Evolutionary conservation across 2,113 vertebrate species (phyloP), one percentile per base, ranked within the genome.

Genomic region (Trogon melanurus): DNA sequence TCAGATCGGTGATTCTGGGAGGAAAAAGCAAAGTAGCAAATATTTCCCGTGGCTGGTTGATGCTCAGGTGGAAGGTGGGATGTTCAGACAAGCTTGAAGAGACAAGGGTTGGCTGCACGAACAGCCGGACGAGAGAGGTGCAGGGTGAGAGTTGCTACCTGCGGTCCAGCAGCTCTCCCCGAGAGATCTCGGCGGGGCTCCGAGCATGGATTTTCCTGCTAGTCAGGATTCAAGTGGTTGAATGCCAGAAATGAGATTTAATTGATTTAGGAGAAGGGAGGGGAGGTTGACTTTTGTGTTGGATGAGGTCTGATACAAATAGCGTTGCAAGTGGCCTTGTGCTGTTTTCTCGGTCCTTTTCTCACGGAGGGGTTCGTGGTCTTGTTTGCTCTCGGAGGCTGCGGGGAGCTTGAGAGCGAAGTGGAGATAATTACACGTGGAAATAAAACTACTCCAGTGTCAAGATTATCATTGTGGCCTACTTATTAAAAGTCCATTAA

Each of bases 401-500:
- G 71, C 38, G 1, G 94, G 86, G 85, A 92, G 62, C 88, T 94
- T 72, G 73, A 54, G 80, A 90, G 57, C 0, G 0, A 86, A 93
- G 91, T 45, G 70, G 47, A 92, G 92, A 95, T 94, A 95, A 96
- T 95, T 91, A 81, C 78, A 50, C 3, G 1, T n/a, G 54, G 91
- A 89, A 94, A 66, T 64, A 65, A 89, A 93, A 78, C 86, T 79
- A 5, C 84, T 91, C 76, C 38, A 50, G 50, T 92, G 92, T 96
- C 93, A 89, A 81, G 91, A 89, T 92, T 87, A 61, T 97, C 93
- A 75, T 87, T 79, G 93, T 96, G 95, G 88, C 94, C 96, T 96
- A 94, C 88, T 96, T 96, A 96, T 96, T 96, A 94, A 93, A 95
- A 97, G 83, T 91, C 89, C 84, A 93, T 96, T 96, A 92, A 84